Evolutionary conservation across 1,140 invertebrate species (phyloP).

Genomic region (Eupeodes corollae): DNA sequence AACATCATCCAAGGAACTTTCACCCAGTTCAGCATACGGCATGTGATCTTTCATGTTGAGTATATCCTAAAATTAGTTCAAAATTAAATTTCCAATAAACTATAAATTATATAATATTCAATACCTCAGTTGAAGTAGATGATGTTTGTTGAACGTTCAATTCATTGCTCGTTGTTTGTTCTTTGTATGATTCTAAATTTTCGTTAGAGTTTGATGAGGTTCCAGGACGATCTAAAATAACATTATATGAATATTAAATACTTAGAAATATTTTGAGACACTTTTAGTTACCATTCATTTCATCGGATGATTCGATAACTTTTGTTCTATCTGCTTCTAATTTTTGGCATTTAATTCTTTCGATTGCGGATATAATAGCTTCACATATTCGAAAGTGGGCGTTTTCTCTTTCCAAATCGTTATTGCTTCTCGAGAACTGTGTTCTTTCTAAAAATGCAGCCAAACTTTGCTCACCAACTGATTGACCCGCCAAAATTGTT

Average conservation of each 20-base stretch:
- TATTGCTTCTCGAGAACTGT: slow-evolving; percentile 57
- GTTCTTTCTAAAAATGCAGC: slow-evolving; percentile 61
- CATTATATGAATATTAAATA: too few species aligned
- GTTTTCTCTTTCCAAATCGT: slow-evolving; percentile 74
- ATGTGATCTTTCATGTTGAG: slow-evolving; percentile 4
- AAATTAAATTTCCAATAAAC: background rate
- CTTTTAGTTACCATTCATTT: too few species aligned
- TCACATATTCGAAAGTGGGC: slow-evolving; percentile 78
- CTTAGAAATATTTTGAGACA: too few species aligned
- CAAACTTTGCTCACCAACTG: slow-evolving; percentile 60
- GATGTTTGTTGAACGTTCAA: too few species aligned
- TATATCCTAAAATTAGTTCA: background rate
- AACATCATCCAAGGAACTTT: slow-evolving; percentile 5
- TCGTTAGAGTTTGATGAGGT: too few species aligned
- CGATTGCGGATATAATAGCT: slow-evolving; percentile 72
- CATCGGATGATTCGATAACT: background rate
- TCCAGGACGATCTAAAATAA: too few species aligned
- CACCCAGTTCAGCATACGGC: slow-evolving; percentile 12
- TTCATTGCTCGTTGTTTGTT: too few species aligned
- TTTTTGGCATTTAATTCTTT: slow-evolving; percentile 48
- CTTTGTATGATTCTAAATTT: too few species aligned
- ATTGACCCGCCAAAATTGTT: slow-evolving; percentile 1
- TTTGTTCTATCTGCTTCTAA: slow-evolving; percentile 4
- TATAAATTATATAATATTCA: too few species aligned
- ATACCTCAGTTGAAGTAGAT: background rate